Conservation (phyloP, 1,140 invertebrate genomes). For the Augochlora pura region DNA sequence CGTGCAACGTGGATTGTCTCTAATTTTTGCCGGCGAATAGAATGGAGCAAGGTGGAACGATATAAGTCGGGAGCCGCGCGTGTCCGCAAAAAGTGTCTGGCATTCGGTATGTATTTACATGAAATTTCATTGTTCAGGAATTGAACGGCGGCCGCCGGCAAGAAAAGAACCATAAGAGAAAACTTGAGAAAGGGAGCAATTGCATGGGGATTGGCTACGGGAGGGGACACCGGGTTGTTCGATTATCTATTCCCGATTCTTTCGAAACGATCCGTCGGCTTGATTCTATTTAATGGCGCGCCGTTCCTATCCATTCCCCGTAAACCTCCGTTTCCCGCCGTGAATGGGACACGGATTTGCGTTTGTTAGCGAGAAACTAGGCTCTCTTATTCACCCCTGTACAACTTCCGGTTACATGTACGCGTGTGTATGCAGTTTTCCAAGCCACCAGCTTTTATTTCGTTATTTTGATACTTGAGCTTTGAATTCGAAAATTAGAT, state of each 20-base stretch:
- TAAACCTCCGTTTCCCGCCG: constrained; percentile 31
- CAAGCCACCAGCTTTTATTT: background rate
- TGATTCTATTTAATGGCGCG: constrained; percentile 61
- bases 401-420: constrained; percentile 20
- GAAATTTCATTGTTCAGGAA: constrained; percentile 29
- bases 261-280: constrained; percentile 52
- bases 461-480: background rate
- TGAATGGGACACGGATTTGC: constrained; percentile 64
- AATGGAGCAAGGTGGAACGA: background rate
- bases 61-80: background rate
- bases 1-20: background rate
- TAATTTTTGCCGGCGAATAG: background rate
- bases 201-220: constrained; percentile 27
- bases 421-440: constrained; percentile 8
- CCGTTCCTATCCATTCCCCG: constrained; percentile 44
- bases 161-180: background rate
- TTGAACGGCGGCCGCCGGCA: background rate
- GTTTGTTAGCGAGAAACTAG: constrained; percentile 59
- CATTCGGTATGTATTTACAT: constrained; percentile 6
- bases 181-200: background rate
- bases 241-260: constrained; percentile 60
- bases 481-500: too few relatives aligned
- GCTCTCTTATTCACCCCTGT: constrained; percentile 62
- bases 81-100: background rate
- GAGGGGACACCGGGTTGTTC: constrained; percentile 49